Conservation (phyloP, 1,140 invertebrate genomes). For the Philotrypesis tridentata region DNA sequence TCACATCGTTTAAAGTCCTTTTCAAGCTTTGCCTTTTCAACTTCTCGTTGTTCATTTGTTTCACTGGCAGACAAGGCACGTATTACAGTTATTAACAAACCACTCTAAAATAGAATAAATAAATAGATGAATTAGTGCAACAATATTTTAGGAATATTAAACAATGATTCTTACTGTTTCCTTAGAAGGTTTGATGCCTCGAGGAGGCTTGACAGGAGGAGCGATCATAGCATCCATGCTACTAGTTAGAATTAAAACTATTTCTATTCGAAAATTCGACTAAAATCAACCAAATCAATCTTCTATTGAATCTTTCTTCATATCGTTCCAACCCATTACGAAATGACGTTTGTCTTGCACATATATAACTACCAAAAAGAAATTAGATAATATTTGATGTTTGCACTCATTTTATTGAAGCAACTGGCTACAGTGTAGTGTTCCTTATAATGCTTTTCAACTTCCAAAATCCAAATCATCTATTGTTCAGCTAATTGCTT, state of each 20-base stretch:
- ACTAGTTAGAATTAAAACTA: not conserved
- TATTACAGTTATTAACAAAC: conserved; percentile 94
- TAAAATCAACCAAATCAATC: not conserved
- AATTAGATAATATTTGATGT: not conserved
- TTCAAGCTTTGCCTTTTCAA: conserved; percentile 94
- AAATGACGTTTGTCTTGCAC: not conserved
- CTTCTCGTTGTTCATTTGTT: conserved; percentile 94
- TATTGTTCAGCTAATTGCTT: not conserved
- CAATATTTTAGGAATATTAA: conserved; percentile 14
- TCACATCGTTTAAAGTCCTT: conserved; percentile 95
- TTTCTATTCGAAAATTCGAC: not conserved
- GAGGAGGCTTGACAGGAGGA: conserved; percentile 85
- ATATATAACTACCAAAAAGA: not conserved
- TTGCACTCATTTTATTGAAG: not conserved
- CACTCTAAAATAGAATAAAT: conserved; percentile 80
- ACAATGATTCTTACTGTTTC: conserved; percentile 79
- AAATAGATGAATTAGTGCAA: conserved; percentile 8
- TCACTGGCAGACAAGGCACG: conserved; percentile 92
- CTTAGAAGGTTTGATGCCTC: conserved; percentile 86
- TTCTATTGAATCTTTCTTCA: not conserved
- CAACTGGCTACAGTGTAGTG: not conserved
- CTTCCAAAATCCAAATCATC: not conserved
- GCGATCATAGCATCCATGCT: conserved; percentile 30
- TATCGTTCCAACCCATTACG: not conserved
- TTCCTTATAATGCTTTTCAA: not conserved